Evolutionary conservation across 2,888 invertebrate species (phyloP).

Genomic region (Chrysolina haemoptera): DNA sequence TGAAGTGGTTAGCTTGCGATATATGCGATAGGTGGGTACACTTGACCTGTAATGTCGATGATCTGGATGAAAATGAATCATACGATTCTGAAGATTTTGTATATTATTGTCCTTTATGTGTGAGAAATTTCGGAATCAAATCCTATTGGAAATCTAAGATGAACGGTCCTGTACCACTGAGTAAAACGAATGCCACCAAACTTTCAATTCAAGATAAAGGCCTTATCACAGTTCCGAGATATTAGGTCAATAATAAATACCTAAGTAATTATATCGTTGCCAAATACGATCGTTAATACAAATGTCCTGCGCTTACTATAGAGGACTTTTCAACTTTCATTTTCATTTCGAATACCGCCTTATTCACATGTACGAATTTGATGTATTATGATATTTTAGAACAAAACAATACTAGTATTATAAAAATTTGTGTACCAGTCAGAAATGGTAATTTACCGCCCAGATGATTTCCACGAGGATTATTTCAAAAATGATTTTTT

Average conservation of each 20-base stretch:
- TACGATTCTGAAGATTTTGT: neutral
- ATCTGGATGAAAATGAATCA: neutral
- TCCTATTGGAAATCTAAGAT: neutral
- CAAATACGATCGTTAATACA: too few species aligned
- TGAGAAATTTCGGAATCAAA: neutral
- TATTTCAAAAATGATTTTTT: neutral
- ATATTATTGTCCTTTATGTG: neutral
- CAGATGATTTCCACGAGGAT: neutral
- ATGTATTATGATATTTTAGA: neutral
- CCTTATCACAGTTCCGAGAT: too few species aligned
- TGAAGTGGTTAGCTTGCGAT: neutral
- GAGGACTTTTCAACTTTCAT: neutral
- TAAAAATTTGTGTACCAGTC: neutral
- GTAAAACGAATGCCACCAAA: neutral
- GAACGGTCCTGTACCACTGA: neutral
- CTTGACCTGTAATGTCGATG: too few species aligned
- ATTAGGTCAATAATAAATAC: too few species aligned
- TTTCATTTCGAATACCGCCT: neutral
- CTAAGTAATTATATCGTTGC: too few species aligned
- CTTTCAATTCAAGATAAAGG: neutral
- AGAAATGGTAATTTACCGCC: neutral
- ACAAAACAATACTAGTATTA: neutral
- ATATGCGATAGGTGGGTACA: too few species aligned
- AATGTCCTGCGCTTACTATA: too few species aligned
- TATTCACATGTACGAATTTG: neutral